phyloP scores from a whole-genome alignment of 1,140 invertebrate species.

The Pseudachorutes palmiensis region DNA sequence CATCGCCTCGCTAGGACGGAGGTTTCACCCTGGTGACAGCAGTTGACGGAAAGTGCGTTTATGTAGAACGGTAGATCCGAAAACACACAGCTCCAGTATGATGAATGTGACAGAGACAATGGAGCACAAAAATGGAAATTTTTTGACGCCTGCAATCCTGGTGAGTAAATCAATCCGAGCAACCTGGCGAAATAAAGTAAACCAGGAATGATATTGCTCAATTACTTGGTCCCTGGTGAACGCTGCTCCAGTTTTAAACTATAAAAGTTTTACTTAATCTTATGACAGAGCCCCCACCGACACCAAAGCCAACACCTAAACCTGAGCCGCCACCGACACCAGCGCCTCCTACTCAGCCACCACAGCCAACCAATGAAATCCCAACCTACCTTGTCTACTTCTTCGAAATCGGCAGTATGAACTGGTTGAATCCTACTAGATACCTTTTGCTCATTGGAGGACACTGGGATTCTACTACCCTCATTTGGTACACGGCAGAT shows the following conservation, averaged over 20 bases:
- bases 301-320: background rate
- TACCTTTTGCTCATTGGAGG: background rate
- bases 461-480: background rate
- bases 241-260: no score
- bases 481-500: conserved; percentile 9
- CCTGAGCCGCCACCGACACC: background rate
- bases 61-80: background rate
- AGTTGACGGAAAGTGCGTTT: conserved; percentile 10
- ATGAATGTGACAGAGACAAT: background rate
- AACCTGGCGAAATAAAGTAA: no score
- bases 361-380: background rate
- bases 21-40: conserved; percentile 4
- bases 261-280: no score
- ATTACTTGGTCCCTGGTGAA: no score
- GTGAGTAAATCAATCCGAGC: background rate
- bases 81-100: background rate
- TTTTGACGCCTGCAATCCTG: background rate
- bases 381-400: conserved; percentile 9
- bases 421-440: conserved; percentile 12
- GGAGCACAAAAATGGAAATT: conserved; percentile 13
- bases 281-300: conserved; percentile 4
- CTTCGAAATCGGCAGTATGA: conserved; percentile 15
- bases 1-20: no score
- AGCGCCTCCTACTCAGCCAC: background rate
- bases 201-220: background rate